Base-by-base conservation (phyloP, 2,888 invertebrate genomes). In the Limenitis camilla region DNA sequence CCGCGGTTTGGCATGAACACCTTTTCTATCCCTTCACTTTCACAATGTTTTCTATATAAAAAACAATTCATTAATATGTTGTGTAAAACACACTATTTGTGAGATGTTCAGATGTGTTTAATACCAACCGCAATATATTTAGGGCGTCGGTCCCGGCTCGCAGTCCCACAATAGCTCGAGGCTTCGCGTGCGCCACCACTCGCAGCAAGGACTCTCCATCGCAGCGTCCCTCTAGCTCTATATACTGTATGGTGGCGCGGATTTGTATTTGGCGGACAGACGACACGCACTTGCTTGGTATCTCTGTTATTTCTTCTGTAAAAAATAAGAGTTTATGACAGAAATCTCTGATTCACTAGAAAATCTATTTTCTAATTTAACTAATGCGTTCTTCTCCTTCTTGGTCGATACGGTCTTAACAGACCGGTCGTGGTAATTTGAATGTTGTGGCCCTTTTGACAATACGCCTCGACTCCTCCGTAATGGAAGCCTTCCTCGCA, bases 161-260 rank as follows among this genome's bases (percentile, higher is more conserved):
- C 1, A 88, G 68, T 78, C 79, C 83, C 4, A 97, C 92, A 43
- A 97, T 88, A 51, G 96, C 91, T 43, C 95, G 86, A 0, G 97
- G 97, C 70, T 93, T 92, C 55, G 96, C 87, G 64, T 92, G 93
- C 29, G 93, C 90, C 5, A 98, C 85, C 43, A 98, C 93, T 65
- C 97, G 93, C 60, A 93, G 87, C 63, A 95, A 74, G 0, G 94
- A 94, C 75, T 95, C 95, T 0, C 95, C 95, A 73, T 95, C 95
- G 5, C 95, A 95, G 48, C 95, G 90, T 0, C 99, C 99, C 74
- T 99, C 99, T 74, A 99, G 95, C 82, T 99, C 99, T 56, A 99
- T 98, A 71, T 96, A 98, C 63, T 95, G 94, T 6, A 99, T 91
- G 68, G 93, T 92, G 3, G 97, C 97, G 65, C 93, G 92, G 0